A percentile compares a stretch with the other conserved stretches of the same genome.
phyloP scores from a whole-genome alignment of 2,797 vertebrate genomes.

The Mus minutoides region DNA sequence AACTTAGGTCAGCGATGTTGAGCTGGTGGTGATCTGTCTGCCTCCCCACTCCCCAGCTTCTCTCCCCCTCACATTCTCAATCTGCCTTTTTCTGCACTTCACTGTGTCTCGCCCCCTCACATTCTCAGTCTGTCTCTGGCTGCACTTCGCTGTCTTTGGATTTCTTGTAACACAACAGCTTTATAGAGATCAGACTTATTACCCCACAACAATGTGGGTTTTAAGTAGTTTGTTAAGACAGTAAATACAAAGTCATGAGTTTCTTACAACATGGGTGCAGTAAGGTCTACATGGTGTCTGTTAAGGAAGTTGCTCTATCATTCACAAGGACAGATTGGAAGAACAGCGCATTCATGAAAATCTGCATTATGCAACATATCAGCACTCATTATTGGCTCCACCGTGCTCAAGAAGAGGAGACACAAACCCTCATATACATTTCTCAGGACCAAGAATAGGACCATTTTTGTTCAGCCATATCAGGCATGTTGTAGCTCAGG shows the following conservation, averaged over 20 bases:
- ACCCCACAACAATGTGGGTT: neutral
- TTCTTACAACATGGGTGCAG: neutral
- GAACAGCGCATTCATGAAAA: neutral
- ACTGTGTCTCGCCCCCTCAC: neutral
- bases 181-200: neutral
- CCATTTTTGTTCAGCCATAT: neutral
- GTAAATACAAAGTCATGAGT: neutral
- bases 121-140: too few species aligned
- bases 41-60: neutral
- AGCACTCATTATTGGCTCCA: neutral
- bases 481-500: neutral
- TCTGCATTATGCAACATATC: neutral
- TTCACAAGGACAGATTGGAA: neutral
- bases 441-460: neutral
- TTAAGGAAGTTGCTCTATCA: neutral
- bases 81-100: fast-evolving
- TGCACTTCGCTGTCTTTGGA: fast-evolving
- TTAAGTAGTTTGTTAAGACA: neutral
- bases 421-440: neutral
- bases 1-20: neutral
- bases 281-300: neutral
- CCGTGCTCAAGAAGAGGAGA: neutral
- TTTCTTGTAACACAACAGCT: neutral
- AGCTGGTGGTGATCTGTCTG: too few species aligned
- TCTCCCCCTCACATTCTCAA: neutral